Base-by-base conservation (phyloP, 2,888 invertebrate species). In the Campoletis raptor region DNA sequence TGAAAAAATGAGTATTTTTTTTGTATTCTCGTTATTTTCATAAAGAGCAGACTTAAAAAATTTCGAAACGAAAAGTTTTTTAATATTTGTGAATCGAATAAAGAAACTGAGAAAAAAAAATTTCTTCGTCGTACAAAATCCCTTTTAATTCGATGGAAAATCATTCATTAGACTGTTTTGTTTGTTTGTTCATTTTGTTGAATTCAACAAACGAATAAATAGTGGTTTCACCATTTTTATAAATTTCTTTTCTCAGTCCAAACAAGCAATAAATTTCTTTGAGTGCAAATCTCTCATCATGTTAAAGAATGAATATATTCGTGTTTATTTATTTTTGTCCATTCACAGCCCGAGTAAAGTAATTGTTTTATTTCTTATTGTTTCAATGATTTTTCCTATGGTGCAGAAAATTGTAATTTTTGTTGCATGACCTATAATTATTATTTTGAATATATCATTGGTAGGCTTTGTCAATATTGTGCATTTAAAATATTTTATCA, bases 341-440 rank as follows among this genome's bases (percentile, higher is more conserved):
- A 73, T 84, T 88, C 88, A 88, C 88, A 88, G 88, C 88, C 86
- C 84, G 76, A 84, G 69, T 86, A 87, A 86, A 84, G 79, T 86
- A 66, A 83, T 86, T 21, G 72, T 83, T 74, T 67, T 30, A 48
- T 61, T 76, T 54, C 54, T 85, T 86, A 87, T 87, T 72, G 66
- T 69, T 69, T 57, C 72, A 66, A 80, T 45, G 48, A 81, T 80
- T 64, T 42, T 54, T 66, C 64, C 76, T 36, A 54, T 6, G 70
- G 67, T 80, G 87, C 81, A 78, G 78, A 74, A 76, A 30, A 70
- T 72, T 81, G 74, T 73, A 18, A 10, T 78, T 18, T 66, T 36
- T 48, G 5, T 18, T 24, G 36, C 61, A 30, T 30, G 45, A 45
- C 69, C 69, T 66, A 36, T 1, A n/a, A n/a, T n/a, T n/a, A 10